Evolutionary conservation across 2,888 invertebrate species (phyloP), one percentile per base, ranked within the genome.

Genomic region (Lobophora halterata): DNA sequence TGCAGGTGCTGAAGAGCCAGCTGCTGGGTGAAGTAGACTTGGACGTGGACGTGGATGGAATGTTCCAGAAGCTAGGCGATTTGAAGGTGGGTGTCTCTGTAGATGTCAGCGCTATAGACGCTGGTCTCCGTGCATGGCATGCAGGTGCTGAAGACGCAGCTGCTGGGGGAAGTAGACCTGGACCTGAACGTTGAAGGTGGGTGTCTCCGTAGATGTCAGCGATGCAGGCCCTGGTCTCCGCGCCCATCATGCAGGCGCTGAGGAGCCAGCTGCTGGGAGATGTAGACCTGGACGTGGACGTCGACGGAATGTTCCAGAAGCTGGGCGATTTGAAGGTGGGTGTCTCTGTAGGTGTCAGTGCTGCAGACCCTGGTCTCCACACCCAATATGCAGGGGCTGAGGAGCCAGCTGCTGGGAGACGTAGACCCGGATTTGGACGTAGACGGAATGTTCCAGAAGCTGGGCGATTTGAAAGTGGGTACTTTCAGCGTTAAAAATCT

Each of bases 41-140:
- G 1, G 58, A 69, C 1, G 28, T 82, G 0, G 61, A 83, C 27
- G 46, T 80, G 0, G 74, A 75, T 1, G 64, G 52, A 0, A 8
- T 81, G 26, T 66, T 85, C 6, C 62, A 70, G 0, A 62, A 74
- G 5, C 55, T 87, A 29, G 76, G 75, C 0, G 79, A 82, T 54
- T 30, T 79, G 4, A 54, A 75, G 57, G 77, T 80, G 32, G 48
- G 3, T 38, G 47, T 17, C 21, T n/a, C 3, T 10, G n/a, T n/a
- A n/a, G n/a, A n/a, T n/a, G n/a, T n/a, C n/a, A n/a, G n/a, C n/a
- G n/a, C n/a, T n/a, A n/a, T n/a, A n/a, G n/a, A n/a, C n/a, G n/a
- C n/a, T n/a, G n/a, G n/a, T n/a, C n/a, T n/a, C n/a, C n/a, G n/a
- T n/a, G n/a, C n/a, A n/a, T n/a, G n/a, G n/a, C n/a, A n/a, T n/a